Percentiles rank a stretch among this genome's conserved stretches.
phyloP scores from a whole-genome alignment of 1,140 invertebrate species.

The Phymorhynchus buccinoides region DNA sequence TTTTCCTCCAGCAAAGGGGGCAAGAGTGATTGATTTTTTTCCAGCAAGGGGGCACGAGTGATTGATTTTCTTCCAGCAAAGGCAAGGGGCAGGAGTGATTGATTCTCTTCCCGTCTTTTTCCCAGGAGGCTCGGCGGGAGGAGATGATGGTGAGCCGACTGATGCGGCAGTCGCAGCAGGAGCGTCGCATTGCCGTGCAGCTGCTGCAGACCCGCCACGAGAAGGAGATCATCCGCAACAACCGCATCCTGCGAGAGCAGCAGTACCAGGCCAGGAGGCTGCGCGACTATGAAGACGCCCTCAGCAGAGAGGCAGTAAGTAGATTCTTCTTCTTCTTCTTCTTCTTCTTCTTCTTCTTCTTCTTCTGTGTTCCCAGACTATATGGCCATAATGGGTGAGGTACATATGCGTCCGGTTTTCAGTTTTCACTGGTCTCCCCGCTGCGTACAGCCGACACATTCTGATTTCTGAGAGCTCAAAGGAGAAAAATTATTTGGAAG shows the following conservation, averaged over 20 bases:
- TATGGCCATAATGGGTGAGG: too few relatives aligned
- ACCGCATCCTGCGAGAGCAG: slow-evolving; percentile 68
- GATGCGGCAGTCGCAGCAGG: slow-evolving; percentile 73
- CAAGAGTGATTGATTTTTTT: too few relatives aligned
- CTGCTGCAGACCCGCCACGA: slow-evolving; percentile 72
- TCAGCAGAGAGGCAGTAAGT: slow-evolving; percentile 72
- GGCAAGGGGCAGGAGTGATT: background rate
- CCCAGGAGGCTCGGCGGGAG: slow-evolving; percentile 69
- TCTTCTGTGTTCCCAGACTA: too few relatives aligned
- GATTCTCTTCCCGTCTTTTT: background rate
- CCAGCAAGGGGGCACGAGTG: too few relatives aligned
- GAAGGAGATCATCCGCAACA: slow-evolving; percentile 72
- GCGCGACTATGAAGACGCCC: slow-evolving; percentile 72
- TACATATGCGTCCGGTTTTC: too few relatives aligned
- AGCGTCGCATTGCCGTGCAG: slow-evolving; percentile 73
- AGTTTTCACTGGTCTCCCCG: too few relatives aligned
- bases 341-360: too few relatives aligned
- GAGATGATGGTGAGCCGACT: slow-evolving; percentile 72
- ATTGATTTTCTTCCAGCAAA: too few relatives aligned
- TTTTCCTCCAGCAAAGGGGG: too few relatives aligned
- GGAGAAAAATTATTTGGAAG: too few relatives aligned
- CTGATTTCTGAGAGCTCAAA: too few relatives aligned
- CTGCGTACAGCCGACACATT: too few relatives aligned
- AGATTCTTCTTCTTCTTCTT: background rate
- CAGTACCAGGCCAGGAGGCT: slow-evolving; percentile 70